phyloP scores from a whole-genome alignment of 2,797 vertebrate genomes.

The Coendou prehensilis region DNA sequence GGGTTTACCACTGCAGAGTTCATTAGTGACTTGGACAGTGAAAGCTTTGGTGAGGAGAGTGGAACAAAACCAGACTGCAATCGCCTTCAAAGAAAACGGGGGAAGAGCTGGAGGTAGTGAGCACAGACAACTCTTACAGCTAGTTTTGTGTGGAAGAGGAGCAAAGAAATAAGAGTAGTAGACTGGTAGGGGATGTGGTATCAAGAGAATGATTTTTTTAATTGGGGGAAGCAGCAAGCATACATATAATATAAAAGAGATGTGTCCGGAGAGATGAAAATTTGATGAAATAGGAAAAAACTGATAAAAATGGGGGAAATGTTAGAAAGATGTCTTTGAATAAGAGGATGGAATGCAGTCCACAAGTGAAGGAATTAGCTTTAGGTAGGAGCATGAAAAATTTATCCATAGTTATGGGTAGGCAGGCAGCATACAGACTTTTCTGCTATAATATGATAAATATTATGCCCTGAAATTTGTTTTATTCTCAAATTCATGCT shows the following conservation, averaged over 20 bases:
- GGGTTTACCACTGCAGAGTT: background rate
- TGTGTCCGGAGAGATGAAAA: background rate
- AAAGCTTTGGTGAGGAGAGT: background rate
- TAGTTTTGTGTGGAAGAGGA: background rate
- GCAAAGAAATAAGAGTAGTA: background rate
- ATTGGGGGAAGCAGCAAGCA: background rate
- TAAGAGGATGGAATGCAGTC: background rate
- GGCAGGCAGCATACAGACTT: background rate
- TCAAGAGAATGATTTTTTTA: constrained; percentile 14
- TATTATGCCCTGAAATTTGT: background rate
- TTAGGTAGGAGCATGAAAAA: constrained; percentile 36
- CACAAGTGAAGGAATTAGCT: background rate
- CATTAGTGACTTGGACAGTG: background rate
- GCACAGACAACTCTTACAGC: too few species aligned
- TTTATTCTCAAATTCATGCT: constrained; percentile 51
- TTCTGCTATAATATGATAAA: constrained; percentile 54
- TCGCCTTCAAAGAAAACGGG: background rate
- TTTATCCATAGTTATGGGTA: constrained; percentile 6
- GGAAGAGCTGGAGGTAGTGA: background rate
- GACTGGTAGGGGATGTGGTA: background rate
- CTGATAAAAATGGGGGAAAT: background rate
- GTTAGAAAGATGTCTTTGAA: background rate
- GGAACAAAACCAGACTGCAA: background rate
- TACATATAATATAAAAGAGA: background rate
- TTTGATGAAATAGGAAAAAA: background rate